Percentiles rank a stretch among this genome's conserved stretches.
phyloP scores from a whole-genome alignment of 2,113 vertebrate species.

The Petaurus breviceps region DNA sequence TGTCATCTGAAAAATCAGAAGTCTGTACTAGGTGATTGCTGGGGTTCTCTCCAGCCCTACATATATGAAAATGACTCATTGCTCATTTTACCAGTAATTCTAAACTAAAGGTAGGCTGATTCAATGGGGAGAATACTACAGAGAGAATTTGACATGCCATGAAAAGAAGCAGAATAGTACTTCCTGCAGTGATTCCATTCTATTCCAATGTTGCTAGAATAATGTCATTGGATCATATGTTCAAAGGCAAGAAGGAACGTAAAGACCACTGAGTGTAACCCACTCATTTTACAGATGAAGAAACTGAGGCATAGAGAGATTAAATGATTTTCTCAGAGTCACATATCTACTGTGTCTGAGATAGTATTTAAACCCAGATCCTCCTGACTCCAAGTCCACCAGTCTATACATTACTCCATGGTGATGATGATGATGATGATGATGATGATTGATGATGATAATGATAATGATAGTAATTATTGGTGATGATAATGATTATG shows the following conservation, averaged over 20 bases:
- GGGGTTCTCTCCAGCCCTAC: background rate
- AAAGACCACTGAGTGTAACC: background rate
- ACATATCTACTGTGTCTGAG: background rate
- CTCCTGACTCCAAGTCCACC: background rate
- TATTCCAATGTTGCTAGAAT: background rate
- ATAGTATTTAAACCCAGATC: background rate
- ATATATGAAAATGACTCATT: background rate
- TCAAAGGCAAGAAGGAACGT: background rate
- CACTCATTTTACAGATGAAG: background rate
- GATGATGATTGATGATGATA: no score
- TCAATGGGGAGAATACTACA: background rate
- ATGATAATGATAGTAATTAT: no score
- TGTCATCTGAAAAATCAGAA: background rate
- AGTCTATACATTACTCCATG: background rate
- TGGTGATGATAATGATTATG: no score
- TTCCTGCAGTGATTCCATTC: background rate
- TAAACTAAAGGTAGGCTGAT: background rate
- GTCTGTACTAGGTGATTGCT: background rate
- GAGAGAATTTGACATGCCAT: background rate
- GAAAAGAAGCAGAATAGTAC: background rate
- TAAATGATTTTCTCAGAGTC: background rate
- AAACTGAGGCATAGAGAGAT: background rate
- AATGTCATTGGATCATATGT: background rate
- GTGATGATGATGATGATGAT: background rate
- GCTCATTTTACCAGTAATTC: background rate